Conservation (phyloP, 2,888 invertebrate genomes). For the Platynereis dumerilii region DNA sequence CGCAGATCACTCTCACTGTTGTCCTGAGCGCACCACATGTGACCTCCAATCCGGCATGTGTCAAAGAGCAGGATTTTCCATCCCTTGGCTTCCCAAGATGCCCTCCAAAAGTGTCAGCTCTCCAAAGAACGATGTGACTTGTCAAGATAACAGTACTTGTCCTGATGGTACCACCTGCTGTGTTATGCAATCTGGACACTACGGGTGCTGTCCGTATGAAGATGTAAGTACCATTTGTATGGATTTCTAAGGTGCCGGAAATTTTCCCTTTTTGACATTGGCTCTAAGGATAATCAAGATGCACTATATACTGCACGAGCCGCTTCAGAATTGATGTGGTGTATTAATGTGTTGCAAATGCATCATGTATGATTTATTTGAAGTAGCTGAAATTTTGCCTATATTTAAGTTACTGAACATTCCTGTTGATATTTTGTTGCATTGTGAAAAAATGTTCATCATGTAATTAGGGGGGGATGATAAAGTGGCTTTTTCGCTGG, state of each 20-base stretch:
- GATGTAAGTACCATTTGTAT: constrained; percentile 41
- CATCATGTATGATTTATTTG: neutral
- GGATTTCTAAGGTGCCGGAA: too few relatives aligned
- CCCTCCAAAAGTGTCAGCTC: neutral
- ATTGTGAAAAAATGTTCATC: too few relatives aligned
- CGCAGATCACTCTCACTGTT: constrained; percentile 54
- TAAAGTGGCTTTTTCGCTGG: too few relatives aligned
- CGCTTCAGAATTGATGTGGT: too few relatives aligned
- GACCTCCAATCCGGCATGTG: constrained; percentile 42
- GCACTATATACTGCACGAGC: neutral
- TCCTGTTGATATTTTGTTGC: too few relatives aligned
- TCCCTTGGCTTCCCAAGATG: neutral
- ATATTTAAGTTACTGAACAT: too few relatives aligned
- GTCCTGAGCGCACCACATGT: constrained; percentile 47
- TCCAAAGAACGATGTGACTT: neutral
- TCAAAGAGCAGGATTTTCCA: neutral
- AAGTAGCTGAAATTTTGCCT: too few relatives aligned
- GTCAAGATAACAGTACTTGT: constrained; percentile 32
- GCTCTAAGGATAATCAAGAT: neutral
- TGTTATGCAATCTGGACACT: constrained; percentile 39
- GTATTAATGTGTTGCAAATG: too few relatives aligned
- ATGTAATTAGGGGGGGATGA: too few relatives aligned
- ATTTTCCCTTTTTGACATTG: too few relatives aligned
- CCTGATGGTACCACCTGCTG: constrained; percentile 51
- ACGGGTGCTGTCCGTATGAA: constrained; percentile 56